A percentile compares a stretch with the other conserved stretches of the same genome.
These are phyloP conservation scores for Eueides isabella DNA, from an alignment of 1,140 invertebrate species.

Conservation along the genomic window DNA sequence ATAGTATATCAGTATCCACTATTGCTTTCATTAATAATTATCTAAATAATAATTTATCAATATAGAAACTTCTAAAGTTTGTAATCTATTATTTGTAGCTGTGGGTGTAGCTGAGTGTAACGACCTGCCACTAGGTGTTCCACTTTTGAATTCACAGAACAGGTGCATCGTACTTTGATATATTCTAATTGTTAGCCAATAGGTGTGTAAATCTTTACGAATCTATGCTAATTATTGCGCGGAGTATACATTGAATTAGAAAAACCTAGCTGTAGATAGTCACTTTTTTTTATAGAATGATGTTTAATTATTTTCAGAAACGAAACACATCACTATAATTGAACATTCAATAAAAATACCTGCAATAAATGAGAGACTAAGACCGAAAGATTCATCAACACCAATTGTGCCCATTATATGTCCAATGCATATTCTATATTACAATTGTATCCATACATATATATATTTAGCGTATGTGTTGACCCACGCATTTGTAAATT, in stretches of 20 bases:
- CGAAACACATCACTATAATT: neutral
- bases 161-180: constrained; percentile 22
- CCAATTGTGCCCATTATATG: constrained; percentile 7
- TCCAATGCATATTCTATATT: constrained; percentile 5
- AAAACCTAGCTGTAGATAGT: neutral
- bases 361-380: neutral
- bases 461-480: neutral
- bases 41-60: neutral
- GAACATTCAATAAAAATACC: neutral
- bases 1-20: neutral
- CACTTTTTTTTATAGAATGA: neutral
- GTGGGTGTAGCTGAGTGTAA: constrained; percentile 32
- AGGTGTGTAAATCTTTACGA: constrained; percentile 25
- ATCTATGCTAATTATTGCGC: constrained; percentile 10
- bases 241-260: neutral
- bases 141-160: constrained; percentile 26
- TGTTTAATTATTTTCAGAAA: neutral
- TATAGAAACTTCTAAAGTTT: neutral
- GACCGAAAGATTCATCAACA: neutral
- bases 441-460: constrained; percentile 1
- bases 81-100: constrained; percentile 4
- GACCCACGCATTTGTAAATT: constrained; percentile 37
- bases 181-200: constrained; percentile 24
- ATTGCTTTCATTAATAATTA: neutral
- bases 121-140: constrained; percentile 33